Evolutionary conservation across 2,113 vertebrate genomes (phyloP).

Genomic region (Vimba vimba): DNA sequence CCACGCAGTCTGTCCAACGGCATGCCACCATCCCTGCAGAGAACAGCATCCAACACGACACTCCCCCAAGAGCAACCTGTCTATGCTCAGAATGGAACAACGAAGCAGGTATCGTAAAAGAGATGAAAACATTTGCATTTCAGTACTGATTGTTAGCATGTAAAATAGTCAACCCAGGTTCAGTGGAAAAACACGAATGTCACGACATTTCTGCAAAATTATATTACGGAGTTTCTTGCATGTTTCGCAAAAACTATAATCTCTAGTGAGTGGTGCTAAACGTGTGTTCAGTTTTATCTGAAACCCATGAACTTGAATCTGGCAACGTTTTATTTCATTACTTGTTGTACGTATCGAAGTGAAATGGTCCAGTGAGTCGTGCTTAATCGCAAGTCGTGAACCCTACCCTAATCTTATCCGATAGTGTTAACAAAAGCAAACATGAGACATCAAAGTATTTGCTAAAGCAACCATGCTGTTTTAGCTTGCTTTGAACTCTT

Average conservation of each 20-base stretch:
- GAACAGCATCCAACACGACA: slow-evolving; percentile 60
- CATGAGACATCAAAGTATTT: too few relatives aligned
- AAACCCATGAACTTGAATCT: too few relatives aligned
- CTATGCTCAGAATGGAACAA: slow-evolving; percentile 64
- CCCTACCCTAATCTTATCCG: background rate
- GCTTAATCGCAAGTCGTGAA: background rate
- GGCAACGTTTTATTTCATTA: too few relatives aligned
- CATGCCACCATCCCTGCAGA: slow-evolving; percentile 65
- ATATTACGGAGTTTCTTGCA: background rate
- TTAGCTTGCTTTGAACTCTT: background rate
- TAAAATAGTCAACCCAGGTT: background rate
- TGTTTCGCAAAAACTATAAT: background rate
- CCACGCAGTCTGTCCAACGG: slow-evolving; percentile 77
- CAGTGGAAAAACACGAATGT: background rate
- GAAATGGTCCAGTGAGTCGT: background rate
- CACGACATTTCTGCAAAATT: background rate
- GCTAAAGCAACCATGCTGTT: background rate
- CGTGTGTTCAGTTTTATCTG: background rate
- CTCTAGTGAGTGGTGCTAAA: background rate
- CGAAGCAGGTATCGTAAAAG: slow-evolving; percentile 68
- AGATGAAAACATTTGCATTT: background rate
- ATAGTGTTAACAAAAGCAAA: too few relatives aligned
- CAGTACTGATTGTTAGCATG: background rate
- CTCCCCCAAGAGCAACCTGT: slow-evolving; percentile 45
- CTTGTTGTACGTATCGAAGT: background rate